phyloP scores from a whole-genome alignment of 2,113 vertebrate genomes.

The Lathamus discolor region DNA sequence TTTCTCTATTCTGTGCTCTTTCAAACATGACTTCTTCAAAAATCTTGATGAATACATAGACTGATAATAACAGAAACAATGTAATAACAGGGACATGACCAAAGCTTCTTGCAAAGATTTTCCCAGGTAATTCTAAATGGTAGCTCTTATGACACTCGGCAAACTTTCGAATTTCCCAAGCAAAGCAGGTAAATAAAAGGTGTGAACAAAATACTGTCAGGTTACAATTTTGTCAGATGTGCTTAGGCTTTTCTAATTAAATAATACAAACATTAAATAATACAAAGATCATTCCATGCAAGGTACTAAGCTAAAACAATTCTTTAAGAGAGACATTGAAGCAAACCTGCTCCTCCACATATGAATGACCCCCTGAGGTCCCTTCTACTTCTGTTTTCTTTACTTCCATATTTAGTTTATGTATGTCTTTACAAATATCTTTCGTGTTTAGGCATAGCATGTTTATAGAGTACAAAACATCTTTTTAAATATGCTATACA shows the following conservation, averaged over 20 bases:
- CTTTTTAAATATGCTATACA: constrained; percentile 28
- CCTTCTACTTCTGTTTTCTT: background rate
- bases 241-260: background rate
- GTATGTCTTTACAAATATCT: background rate
- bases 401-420: background rate
- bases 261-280: constrained; percentile 4
- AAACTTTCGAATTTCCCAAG: background rate
- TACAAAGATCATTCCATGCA: constrained; percentile 34
- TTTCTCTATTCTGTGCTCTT: background rate
- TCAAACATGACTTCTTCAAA: background rate
- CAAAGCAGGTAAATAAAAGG: background rate
- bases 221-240: background rate
- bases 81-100: background rate
- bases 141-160: background rate
- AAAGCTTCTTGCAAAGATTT: background rate
- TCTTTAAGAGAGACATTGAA: background rate
- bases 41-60: background rate
- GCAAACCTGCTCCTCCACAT: background rate
- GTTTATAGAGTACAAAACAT: constrained; percentile 10
- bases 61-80: background rate
- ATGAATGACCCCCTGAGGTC: background rate
- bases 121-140: background rate
- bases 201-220: background rate
- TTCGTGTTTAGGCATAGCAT: background rate
- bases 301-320: background rate